phyloP scores from a whole-genome alignment of 2,888 invertebrate genomes.

The Drosophila neotestacea region DNA sequence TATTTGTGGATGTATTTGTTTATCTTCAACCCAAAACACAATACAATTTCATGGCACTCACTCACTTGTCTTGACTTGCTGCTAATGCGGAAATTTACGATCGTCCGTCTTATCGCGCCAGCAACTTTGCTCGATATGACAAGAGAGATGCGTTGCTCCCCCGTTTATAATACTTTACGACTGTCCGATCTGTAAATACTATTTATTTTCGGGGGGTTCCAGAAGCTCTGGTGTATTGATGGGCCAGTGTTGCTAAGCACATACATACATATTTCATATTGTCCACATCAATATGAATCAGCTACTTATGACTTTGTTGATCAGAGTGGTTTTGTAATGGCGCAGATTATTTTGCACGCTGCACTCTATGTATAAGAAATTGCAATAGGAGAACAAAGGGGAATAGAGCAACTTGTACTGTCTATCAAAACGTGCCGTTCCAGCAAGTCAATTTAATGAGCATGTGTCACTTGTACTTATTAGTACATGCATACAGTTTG shows the following conservation, averaged over 20 bases:
- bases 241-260: not conserved
- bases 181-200: constrained; percentile 11
- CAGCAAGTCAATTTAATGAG: constrained; percentile 8
- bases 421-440: constrained; percentile 30
- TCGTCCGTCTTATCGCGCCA: constrained; percentile 53
- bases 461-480: constrained; percentile 7
- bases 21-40: constrained; percentile 40
- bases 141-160: constrained; percentile 3
- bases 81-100: constrained; percentile 66
- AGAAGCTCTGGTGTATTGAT: not conserved
- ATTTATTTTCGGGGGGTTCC: constrained; percentile 12
- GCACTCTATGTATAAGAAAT: constrained; percentile 32
- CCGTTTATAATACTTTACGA: constrained; percentile 18
- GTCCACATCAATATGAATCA: constrained; percentile 6
- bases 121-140: constrained; percentile 49
- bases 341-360: constrained; percentile 62
- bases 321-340: constrained; percentile 33
- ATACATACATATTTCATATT: not conserved
- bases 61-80: constrained; percentile 41
- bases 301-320: not conserved
- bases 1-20: constrained; percentile 25
- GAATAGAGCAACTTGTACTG: not conserved
- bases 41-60: constrained; percentile 54
- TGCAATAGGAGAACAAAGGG: not conserved
- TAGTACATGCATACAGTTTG: no score